Evolutionary conservation across 2,113 vertebrate species (phyloP).

Genomic region (Neoarius graeffei): DNA sequence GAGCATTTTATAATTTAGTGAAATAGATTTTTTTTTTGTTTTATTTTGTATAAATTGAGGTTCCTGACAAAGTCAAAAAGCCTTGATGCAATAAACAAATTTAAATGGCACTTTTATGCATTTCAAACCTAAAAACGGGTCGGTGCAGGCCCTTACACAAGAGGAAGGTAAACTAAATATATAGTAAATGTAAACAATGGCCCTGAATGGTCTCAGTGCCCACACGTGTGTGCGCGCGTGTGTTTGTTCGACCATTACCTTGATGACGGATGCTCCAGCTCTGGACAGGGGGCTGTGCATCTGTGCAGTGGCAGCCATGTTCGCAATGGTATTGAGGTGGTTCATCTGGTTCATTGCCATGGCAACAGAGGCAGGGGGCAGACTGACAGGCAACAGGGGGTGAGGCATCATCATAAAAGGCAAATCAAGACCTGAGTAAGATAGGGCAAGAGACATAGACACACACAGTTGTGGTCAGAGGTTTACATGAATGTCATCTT

Average conservation of each 20-base stretch:
- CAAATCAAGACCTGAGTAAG: conserved; percentile 78
- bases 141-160: too few relatives aligned
- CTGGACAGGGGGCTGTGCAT: conserved; percentile 85
- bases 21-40: too few relatives aligned
- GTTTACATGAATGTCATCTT: too few relatives aligned
- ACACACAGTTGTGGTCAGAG: neutral
- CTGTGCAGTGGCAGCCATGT: conserved; percentile 85
- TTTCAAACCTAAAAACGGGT: too few relatives aligned
- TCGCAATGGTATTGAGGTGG: conserved; percentile 88
- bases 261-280: conserved; percentile 82
- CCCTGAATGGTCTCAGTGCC: too few relatives aligned
- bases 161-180: too few relatives aligned
- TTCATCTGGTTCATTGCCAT: conserved; percentile 97
- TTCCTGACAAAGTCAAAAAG: too few relatives aligned
- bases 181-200: neutral
- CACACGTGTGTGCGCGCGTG: neutral
- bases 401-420: conserved; percentile 96
- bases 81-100: too few relatives aligned
- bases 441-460: conserved; percentile 3
- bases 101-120: too few relatives aligned
- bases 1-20: too few relatives aligned
- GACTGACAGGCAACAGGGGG: conserved; percentile 88
- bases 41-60: too few relatives aligned
- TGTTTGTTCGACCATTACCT: conserved; percentile 69
- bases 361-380: conserved; percentile 88